Percentiles rank a stretch among this genome's conserved stretches.
Conservation (phyloP, 92 coral and sea anemone genomes). For the Metridium senile region DNA sequence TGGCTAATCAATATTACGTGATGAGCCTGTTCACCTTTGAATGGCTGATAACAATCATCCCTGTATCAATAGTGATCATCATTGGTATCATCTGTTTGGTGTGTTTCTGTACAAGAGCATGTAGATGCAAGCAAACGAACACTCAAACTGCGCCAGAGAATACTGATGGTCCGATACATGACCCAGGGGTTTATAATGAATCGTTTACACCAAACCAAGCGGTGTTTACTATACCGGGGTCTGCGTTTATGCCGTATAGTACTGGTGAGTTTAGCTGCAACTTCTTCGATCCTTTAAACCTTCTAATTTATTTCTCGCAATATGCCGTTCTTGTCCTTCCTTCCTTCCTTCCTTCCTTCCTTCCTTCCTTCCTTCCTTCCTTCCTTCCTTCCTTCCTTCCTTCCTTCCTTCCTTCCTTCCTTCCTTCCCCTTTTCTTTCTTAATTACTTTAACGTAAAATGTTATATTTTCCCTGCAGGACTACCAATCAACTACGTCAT, state of each 20-base stretch:
- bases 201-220: neutral
- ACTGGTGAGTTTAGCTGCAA: neutral
- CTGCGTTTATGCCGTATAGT: slow-evolving; percentile 5
- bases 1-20: neutral
- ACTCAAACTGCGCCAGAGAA: neutral
- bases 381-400: neutral
- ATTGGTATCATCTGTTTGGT: neutral
- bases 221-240: slow-evolving; percentile 4
- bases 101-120: neutral
- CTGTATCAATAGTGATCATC: neutral
- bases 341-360: neutral
- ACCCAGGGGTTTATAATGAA: neutral
- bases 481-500: neutral
- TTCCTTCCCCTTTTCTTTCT: neutral
- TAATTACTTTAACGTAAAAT: no score
- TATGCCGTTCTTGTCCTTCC: neutral
- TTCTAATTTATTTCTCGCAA: no score
- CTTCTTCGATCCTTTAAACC: neutral
- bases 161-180: slow-evolving; percentile 2
- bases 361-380: neutral
- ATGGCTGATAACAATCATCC: neutral
- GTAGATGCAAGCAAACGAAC: neutral
- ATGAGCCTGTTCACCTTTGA: neutral
- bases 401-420: neutral
- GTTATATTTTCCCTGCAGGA: no score